Conservation (phyloP, 1,140 invertebrate species). For the Rhizoglyphus robini region DNA sequence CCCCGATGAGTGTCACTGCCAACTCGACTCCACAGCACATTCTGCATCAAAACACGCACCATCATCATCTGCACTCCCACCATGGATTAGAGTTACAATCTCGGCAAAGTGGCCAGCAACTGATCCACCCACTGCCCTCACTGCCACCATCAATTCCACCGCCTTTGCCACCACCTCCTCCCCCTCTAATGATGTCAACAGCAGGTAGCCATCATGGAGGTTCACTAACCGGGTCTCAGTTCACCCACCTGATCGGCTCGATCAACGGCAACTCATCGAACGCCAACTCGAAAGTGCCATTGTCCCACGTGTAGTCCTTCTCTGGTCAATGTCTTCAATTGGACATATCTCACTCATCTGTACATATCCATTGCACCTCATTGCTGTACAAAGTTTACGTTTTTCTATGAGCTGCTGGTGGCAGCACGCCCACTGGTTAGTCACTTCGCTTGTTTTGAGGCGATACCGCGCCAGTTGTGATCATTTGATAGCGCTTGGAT, state of each 20-base stretch:
- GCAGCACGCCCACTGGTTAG: too few species aligned
- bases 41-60: background rate
- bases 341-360: background rate
- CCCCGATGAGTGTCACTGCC: background rate
- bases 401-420: too few species aligned
- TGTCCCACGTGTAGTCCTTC: background rate
- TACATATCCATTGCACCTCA: too few species aligned
- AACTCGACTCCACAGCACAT: background rate
- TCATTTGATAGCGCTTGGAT: too few species aligned
- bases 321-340: background rate
- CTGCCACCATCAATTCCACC: background rate
- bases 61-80: background rate
- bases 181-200: background rate
- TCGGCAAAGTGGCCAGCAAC: background rate
- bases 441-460: too few species aligned
- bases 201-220: background rate
- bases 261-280: background rate
- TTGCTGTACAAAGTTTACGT: too few species aligned
- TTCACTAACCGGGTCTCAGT: conserved; percentile 5
- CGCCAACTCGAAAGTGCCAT: background rate
- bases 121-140: background rate
- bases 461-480: too few species aligned
- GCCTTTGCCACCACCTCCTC: background rate
- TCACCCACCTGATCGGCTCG: conserved; percentile 6
- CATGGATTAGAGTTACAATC: background rate